These are phyloP conservation scores for Etia nguti DNA, from an alignment of 2,113 vertebrate genomes.

Conservation along the genomic window DNA sequence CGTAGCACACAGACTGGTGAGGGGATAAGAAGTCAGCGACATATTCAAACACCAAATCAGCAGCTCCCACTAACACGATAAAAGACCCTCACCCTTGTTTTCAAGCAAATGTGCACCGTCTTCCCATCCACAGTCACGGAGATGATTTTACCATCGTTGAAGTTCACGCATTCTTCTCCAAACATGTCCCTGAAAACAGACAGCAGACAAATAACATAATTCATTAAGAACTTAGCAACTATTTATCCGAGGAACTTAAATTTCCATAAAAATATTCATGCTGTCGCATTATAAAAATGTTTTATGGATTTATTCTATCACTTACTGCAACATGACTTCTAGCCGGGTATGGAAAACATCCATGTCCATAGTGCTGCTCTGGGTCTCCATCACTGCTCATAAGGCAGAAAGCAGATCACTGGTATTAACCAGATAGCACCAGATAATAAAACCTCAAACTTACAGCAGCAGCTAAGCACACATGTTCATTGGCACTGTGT, in stretches of 20 bases:
- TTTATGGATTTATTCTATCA: not conserved
- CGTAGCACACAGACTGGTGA: slow-evolving; percentile 79
- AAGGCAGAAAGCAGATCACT: not conserved
- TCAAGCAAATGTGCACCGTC: slow-evolving; percentile 81
- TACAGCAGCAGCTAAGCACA: not conserved
- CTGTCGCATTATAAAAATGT: not conserved
- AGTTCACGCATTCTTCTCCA: slow-evolving; percentile 87
- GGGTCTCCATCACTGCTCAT: slow-evolving; percentile 72
- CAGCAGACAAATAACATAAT: not conserved
- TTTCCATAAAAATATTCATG: not conserved
- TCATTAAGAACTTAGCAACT: not conserved
- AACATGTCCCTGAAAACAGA: slow-evolving; percentile 84
- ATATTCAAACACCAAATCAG: not conserved
- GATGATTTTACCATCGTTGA: slow-evolving; percentile 75
- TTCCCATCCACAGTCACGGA: slow-evolving; percentile 82
- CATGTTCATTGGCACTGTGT: not conserved
- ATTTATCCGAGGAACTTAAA: not conserved
- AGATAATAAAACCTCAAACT: not conserved
- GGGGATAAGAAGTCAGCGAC: not conserved
- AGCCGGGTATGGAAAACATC: slow-evolving; percentile 78
- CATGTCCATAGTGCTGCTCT: slow-evolving; percentile 76
- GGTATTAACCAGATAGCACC: not conserved
- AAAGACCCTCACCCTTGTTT: slow-evolving; percentile 80
- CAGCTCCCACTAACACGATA: not conserved
- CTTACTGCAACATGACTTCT: slow-evolving; percentile 93